These are phyloP conservation scores for Trinorchestia longiramus DNA, from an alignment of 1,140 invertebrate genomes.

Conservation along the genomic window DNA sequence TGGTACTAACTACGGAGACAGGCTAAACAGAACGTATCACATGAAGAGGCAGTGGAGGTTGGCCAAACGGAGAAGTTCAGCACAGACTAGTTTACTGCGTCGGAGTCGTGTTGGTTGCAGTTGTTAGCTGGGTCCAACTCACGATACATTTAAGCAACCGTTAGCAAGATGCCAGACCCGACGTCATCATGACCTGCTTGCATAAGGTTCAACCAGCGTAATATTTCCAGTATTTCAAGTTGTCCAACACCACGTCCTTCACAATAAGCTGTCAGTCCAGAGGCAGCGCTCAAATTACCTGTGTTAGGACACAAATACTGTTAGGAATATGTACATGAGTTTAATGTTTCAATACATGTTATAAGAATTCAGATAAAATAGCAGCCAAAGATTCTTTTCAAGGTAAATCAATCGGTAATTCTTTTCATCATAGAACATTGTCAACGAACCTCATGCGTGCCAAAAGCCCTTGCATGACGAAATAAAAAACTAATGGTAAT, in stretches of 20 bases:
- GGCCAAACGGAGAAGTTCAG: no score
- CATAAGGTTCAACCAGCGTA: neutral
- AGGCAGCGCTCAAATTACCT: neutral
- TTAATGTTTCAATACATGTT: neutral
- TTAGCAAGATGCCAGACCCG: no score
- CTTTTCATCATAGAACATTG: neutral
- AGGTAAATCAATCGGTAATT: neutral
- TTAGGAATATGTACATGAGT: neutral
- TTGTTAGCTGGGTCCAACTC: no score
- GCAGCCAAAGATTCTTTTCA: neutral
- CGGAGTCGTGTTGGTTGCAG: no score
- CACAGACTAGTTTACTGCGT: no score
- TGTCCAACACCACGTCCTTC: neutral
- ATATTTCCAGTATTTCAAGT: neutral
- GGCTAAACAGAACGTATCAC: no score
- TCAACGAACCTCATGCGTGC: neutral
- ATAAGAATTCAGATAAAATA: neutral
- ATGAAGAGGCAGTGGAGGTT: no score
- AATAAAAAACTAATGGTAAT: no score
- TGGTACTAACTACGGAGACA: no score
- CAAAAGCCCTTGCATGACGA: no score
- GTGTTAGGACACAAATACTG: neutral
- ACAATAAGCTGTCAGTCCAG: neutral
- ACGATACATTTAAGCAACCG: no score
- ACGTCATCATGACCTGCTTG: neutral